A percentile compares a stretch with the other conserved stretches of the same genome.
Conservation (phyloP, 2,113 vertebrate species). For the Gadus chalcogrammus region DNA sequence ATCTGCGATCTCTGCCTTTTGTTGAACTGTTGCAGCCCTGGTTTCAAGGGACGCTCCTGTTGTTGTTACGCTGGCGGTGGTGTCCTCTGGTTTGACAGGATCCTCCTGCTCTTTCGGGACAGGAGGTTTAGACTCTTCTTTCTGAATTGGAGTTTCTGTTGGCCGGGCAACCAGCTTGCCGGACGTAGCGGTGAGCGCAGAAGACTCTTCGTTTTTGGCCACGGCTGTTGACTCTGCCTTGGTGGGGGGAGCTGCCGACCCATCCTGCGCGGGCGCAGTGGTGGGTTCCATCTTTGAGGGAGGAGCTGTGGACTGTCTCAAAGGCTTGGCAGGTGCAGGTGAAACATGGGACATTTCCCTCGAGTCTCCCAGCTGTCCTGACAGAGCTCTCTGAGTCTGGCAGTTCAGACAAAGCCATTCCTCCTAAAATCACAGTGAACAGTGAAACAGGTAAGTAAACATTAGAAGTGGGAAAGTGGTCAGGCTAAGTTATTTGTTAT, state of each 20-base stretch:
- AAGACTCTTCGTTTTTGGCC: constrained; percentile 22
- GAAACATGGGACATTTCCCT: constrained; percentile 68
- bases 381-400: constrained; percentile 89
- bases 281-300: constrained; percentile 24
- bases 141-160: background rate
- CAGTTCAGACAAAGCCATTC: constrained; percentile 98
- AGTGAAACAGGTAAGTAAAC: constrained; percentile 13
- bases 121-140: background rate
- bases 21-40: constrained; percentile 13
- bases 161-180: constrained; percentile 11
- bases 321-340: constrained; percentile 46
- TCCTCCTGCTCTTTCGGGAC: background rate
- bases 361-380: constrained; percentile 81
- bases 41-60: constrained; percentile 9
- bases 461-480: too few relatives aligned
- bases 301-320: constrained; percentile 25
- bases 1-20: constrained; percentile 14
- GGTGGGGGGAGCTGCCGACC: constrained; percentile 22
- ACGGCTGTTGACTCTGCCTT: constrained; percentile 46
- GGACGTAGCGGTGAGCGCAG: background rate
- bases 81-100: background rate
- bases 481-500: too few relatives aligned
- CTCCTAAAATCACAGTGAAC: constrained; percentile 69
- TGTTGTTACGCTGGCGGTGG: background rate
- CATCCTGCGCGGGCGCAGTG: constrained; percentile 17